A percentile compares a stretch with the other conserved stretches of the same genome.
Conservation (phyloP, 2,113 vertebrate species). For the Terrapene triunguis region DNA sequence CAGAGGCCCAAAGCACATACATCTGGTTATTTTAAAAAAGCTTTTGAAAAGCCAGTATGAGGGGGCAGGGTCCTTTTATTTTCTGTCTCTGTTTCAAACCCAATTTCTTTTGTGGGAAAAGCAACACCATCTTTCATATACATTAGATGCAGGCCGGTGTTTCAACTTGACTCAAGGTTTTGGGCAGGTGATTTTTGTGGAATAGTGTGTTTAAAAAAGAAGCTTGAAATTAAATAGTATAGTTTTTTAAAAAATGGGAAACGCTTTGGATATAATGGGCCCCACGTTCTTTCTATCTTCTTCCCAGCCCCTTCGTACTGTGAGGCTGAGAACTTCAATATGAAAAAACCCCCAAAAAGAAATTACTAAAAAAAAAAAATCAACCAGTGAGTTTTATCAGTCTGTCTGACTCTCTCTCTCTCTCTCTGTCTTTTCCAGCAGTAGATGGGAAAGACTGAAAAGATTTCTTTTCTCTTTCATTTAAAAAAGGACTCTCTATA, state of each 20-base stretch:
- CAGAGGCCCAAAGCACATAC: not conserved
- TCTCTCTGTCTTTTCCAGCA: constrained; percentile 11
- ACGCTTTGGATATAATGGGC: not conserved
- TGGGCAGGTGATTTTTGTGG: constrained; percentile 20
- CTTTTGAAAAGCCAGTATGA: not conserved
- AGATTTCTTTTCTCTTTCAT: not conserved
- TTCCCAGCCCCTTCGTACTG: not conserved
- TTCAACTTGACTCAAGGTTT: constrained; percentile 9
- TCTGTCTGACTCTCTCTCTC: not conserved
- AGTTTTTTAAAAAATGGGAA: not conserved
- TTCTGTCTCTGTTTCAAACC: not conserved
- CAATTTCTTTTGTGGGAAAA: not conserved
- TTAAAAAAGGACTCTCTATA: not conserved
- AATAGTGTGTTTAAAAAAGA: not conserved
- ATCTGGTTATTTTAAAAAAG: not conserved
- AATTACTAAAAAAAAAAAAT: constrained; percentile 1
- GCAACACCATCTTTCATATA: not conserved
- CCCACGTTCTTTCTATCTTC: constrained; percentile 4
- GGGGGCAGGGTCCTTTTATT: not conserved
- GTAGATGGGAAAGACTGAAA: not conserved
- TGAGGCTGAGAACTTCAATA: constrained; percentile 13
- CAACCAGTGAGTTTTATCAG: not conserved
- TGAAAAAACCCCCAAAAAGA: not conserved
- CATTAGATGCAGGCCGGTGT: not conserved
- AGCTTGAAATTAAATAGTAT: constrained; percentile 35